Evolutionary conservation across 2,797 vertebrate species (phyloP), one percentile per base, ranked within the genome.

Genomic region (Hippopotamyrus pictus): DNA sequence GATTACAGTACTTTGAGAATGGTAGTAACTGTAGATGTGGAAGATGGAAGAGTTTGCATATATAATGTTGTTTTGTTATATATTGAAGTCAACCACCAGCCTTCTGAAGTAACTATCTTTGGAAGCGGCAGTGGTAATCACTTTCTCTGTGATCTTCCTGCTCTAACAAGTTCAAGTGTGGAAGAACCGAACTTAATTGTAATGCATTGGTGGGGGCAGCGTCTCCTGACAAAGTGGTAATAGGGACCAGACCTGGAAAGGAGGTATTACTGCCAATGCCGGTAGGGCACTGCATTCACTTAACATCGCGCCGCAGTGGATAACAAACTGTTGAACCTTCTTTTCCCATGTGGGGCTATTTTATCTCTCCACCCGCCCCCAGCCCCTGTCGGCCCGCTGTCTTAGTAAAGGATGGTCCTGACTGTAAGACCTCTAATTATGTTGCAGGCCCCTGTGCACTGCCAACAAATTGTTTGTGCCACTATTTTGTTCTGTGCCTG

Each of bases 391-490:
- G 94, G 92, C 89, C 76, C 88, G n/a, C 44, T 87, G 90, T 90
- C 93, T 93, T 91, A 91, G 92, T 93, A 93, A 95, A 95, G 94
- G 94, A 96, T 95, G 95, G 94, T 94, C 93, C 95, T 95, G 94
- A 93, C 91, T 90, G 90, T 94, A 94, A 94, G 95, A 93, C 93
- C 94, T 94, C 93, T 96, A 96, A 96, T 96, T 96, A 96, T 95
- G 93, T 93, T 90, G 93, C 92, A 93, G 94, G 94, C 92, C 94
- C 94, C 91, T 90, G 3, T 93, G 92, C 94, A 92, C 93, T 92
- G 88, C 92, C 92, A 91, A 92, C 41, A 69, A 89, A 86, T 69
- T 29, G 59, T 73, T 54, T 22, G 83, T 65, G 86, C 12, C 54
- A 65, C 89, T 89, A 8, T 76, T 25, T 73, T 95, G 14, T 59